phyloP scores from a whole-genome alignment of 2,113 vertebrate species.

The Balaenoptera acutorostrata region DNA sequence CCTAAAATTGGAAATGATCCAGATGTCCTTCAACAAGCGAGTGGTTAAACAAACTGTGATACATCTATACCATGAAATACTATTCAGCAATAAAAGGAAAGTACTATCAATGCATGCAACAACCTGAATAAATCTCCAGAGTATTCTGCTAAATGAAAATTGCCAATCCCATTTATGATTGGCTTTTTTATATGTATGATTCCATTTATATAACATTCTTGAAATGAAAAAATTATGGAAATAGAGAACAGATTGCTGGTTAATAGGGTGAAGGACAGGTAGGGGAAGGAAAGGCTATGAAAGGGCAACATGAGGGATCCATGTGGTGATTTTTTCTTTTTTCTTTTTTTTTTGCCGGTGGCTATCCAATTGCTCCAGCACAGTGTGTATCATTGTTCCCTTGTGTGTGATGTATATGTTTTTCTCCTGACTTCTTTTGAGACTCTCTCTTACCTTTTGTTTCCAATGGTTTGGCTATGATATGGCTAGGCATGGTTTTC shows the following conservation, averaged over 20 bases:
- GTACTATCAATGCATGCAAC: neutral
- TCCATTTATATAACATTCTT: neutral
- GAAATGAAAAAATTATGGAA: constrained; percentile 27
- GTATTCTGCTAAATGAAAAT: neutral
- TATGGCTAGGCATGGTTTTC: neutral
- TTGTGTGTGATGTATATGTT: neutral
- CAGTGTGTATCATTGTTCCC: neutral
- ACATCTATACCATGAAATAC: neutral
- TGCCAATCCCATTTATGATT: neutral
- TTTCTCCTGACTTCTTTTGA: neutral
- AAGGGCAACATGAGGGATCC: neutral
- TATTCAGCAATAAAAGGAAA: neutral
- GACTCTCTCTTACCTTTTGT: neutral
- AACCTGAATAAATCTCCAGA: neutral
- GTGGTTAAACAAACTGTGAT: neutral
- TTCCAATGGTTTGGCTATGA: neutral
- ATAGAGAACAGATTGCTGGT: neutral
- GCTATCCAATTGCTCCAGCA: neutral
- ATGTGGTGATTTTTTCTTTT: neutral
- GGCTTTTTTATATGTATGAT: neutral
- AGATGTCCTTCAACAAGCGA: neutral
- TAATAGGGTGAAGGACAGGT: neutral
- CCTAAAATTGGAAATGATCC: neutral
- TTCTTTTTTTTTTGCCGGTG: neutral
- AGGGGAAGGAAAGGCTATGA: neutral